Base-by-base conservation (phyloP, 2,113 vertebrate genomes). In the Chaetodon trifascialis region DNA sequence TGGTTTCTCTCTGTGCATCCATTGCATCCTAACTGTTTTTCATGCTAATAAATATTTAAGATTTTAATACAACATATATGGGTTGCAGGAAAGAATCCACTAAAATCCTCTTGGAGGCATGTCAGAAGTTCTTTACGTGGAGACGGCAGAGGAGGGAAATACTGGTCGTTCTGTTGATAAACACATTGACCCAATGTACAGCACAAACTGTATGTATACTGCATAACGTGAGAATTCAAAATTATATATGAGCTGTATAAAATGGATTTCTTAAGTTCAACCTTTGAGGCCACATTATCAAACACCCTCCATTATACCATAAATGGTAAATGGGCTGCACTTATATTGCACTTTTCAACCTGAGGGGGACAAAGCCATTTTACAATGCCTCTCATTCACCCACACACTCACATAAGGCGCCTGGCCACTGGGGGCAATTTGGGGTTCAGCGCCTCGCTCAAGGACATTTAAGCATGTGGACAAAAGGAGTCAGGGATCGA, bases 331-430 rank as follows among this genome's bases (percentile, higher is more conserved):
- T 64, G 34, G n/a, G 46, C 63, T 11, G 11, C 49, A 58, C 54
- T 73, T 46, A 59, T 8, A 46, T 14, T 47, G 23, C 71, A 65
- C 52, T 47, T 65, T 55, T 30, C 4, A 55, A 51, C 44, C 30
- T 7, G 58, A 44, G 30, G 14, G 12, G 21, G 30, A 58, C 75
- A 68, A 67, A 47, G 55, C 54, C 0, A 19, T 65, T 68, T 68
- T 34, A 74, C 71, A 60, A 60, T 46, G 2, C 51, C 52, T 51
- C 78, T 73, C 52, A 58, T 38, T 40, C 69, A 73, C 47, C 17
- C 17, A 56, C 38, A 54, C 56, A 25, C 38, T 5, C 9, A 46
- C 69, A 34, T 11, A 44, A 1, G n/a, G 6, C 3, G 0, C n/a
- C 69, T 58, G 51, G 51, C 44, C 64, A 51, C 9, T 21, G 2